Conservation (phyloP, 2,113 vertebrate species). For the Lepisosteus osseus region DNA sequence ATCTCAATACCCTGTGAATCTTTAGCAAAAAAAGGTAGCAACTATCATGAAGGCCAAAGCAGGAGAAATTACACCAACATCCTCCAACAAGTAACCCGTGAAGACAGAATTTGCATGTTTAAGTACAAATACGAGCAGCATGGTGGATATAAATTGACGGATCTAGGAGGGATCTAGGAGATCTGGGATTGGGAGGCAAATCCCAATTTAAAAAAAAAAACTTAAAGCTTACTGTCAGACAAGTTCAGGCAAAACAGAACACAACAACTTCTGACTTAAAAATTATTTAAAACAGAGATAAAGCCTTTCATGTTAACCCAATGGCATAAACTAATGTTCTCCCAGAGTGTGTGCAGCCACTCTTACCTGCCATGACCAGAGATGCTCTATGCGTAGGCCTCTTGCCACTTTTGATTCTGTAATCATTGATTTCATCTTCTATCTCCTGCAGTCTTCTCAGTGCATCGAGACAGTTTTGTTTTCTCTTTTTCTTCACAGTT, state of each 20-base stretch:
- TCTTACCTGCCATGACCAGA: constrained; percentile 72
- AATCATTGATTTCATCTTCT: constrained; percentile 85
- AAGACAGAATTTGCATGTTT: too few relatives aligned
- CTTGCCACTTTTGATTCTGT: constrained; percentile 78
- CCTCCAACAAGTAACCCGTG: too few relatives aligned
- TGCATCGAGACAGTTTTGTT: constrained; percentile 78
- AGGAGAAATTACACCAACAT: too few relatives aligned
- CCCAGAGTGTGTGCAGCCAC: not conserved
- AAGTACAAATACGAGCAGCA: too few relatives aligned
- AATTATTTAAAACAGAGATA: not conserved
- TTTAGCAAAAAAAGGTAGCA: too few relatives aligned
- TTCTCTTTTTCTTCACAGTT: constrained; percentile 89
- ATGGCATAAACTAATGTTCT: not conserved
- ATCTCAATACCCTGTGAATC: too few relatives aligned
- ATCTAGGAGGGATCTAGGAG: too few relatives aligned
- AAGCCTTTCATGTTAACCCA: not conserved
- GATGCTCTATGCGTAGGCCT: constrained; percentile 82
- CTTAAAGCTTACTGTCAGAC: not conserved
- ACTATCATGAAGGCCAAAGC: too few relatives aligned
- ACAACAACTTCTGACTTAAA: not conserved
- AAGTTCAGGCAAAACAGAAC: not conserved
- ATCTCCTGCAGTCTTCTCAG: constrained; percentile 83
- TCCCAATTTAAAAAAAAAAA: too few relatives aligned
- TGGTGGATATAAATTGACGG: too few relatives aligned
- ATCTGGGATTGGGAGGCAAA: too few relatives aligned